phyloP scores from a whole-genome alignment of 2,113 vertebrate species.

The Lates calcarifer region DNA sequence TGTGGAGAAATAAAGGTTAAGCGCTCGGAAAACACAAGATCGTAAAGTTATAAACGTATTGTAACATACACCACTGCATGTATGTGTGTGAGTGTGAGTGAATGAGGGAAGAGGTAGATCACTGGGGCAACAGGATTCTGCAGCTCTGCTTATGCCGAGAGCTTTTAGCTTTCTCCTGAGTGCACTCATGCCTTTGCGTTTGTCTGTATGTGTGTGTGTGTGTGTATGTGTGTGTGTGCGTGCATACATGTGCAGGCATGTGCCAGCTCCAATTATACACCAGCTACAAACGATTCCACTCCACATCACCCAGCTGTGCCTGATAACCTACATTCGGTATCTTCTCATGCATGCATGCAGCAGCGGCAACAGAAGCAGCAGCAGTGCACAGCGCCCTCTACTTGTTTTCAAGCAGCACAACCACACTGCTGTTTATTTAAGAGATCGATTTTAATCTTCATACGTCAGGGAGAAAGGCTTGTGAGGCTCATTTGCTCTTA shows the following conservation, averaged over 20 bases:
- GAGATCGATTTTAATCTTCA: not conserved
- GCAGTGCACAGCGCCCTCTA: slow-evolving; percentile 60
- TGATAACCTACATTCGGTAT: slow-evolving; percentile 42
- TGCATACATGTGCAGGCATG: not conserved
- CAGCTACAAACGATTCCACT: slow-evolving; percentile 18
- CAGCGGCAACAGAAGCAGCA: too few species aligned
- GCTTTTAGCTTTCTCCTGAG: slow-evolving; percentile 50
- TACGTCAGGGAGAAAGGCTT: not conserved
- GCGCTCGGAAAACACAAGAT: not conserved
- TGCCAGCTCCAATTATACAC: slow-evolving; percentile 40
- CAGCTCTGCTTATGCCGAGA: slow-evolving; percentile 40
- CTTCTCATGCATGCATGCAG: not conserved
- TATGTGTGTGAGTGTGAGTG: slow-evolving; percentile 7
- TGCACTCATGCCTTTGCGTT: slow-evolving; percentile 2
- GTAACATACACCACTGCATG: not conserved
- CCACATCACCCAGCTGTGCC: slow-evolving; percentile 32
- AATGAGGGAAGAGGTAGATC: slow-evolving; percentile 5
- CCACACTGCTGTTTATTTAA: not conserved
- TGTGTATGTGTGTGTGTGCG: not conserved
- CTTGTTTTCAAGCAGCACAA: slow-evolving; percentile 38
- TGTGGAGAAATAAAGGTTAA: slow-evolving; percentile 40
- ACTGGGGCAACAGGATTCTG: slow-evolving; percentile 30
- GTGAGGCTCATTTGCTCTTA: not conserved
- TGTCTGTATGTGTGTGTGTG: slow-evolving; percentile 6
- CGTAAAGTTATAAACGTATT: not conserved